These are phyloP conservation scores for Daphoenositta chrysoptera DNA, from an alignment of 2,113 vertebrate genomes.

Conservation along the genomic window DNA sequence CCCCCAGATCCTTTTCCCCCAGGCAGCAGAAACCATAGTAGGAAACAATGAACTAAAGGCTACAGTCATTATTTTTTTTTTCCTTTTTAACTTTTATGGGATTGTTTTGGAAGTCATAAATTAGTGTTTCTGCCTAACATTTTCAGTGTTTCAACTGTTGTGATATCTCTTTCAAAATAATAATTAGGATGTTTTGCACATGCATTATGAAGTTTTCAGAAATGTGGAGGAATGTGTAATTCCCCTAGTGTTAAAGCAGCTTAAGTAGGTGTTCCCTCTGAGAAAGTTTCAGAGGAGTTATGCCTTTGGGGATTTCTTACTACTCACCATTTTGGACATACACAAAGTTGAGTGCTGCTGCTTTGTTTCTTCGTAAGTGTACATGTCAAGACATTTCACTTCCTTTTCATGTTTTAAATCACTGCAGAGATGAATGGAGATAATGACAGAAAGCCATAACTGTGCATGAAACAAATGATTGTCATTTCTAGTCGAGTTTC, in stretches of 20 bases:
- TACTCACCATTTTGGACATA: background rate
- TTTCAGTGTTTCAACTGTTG: background rate
- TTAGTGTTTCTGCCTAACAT: background rate
- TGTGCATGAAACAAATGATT: background rate
- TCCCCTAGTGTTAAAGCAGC: background rate
- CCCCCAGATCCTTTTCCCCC: rapidly evolving
- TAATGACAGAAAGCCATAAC: background rate
- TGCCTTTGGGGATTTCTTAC: background rate
- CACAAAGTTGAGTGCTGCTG: background rate
- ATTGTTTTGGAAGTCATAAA: background rate
- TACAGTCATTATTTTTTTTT: background rate
- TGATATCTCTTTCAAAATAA: background rate
- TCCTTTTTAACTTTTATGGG: background rate
- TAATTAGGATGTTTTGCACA: background rate
- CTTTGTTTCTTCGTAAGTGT: background rate
- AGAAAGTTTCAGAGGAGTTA: background rate
- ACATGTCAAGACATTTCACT: background rate
- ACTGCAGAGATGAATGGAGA: background rate
- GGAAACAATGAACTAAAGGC: background rate
- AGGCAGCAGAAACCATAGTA: background rate
- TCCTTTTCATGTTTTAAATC: background rate
- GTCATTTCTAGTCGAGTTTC: background rate
- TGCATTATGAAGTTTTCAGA: background rate
- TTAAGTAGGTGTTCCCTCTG: background rate
- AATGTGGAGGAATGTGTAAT: background rate